Evolutionary conservation across 2,113 vertebrate species (phyloP).

Genomic region (Chaetura pelagica): DNA sequence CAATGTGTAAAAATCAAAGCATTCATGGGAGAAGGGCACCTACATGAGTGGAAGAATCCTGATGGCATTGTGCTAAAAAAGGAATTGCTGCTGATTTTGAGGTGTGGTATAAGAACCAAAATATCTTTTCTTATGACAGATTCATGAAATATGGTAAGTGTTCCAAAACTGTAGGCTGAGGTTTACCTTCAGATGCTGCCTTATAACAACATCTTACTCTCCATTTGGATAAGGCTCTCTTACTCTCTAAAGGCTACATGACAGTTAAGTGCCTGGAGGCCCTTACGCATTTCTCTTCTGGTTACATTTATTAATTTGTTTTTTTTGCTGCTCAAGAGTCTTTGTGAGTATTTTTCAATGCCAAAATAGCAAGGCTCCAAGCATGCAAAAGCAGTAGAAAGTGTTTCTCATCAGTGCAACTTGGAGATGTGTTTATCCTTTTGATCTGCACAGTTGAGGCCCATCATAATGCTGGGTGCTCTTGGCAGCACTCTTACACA

Average conservation of each 20-base stretch:
- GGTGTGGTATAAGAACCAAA: neutral
- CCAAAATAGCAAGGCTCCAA: neutral
- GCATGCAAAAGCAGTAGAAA: neutral
- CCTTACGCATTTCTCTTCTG: neutral
- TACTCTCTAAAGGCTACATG: neutral
- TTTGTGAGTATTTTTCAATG: neutral
- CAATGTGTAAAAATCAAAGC: neutral
- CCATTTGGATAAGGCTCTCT: neutral
- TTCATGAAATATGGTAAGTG: neutral
- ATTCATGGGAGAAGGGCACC: neutral
- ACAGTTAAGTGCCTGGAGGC: neutral
- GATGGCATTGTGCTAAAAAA: accelerated
- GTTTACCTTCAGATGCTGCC: neutral
- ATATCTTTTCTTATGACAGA: neutral
- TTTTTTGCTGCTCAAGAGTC: neutral
- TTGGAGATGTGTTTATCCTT: neutral
- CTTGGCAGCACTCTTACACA: accelerated
- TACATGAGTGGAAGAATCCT: neutral
- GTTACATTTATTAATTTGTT: neutral
- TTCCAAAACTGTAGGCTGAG: neutral
- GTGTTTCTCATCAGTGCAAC: accelerated
- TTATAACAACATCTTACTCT: neutral
- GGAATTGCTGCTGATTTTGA: neutral
- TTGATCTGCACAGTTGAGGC: neutral
- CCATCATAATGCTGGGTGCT: accelerated